A percentile compares a stretch with the other conserved stretches of the same genome.
phyloP scores from a whole-genome alignment of 1,140 invertebrate genomes.

The Varroa destructor region DNA sequence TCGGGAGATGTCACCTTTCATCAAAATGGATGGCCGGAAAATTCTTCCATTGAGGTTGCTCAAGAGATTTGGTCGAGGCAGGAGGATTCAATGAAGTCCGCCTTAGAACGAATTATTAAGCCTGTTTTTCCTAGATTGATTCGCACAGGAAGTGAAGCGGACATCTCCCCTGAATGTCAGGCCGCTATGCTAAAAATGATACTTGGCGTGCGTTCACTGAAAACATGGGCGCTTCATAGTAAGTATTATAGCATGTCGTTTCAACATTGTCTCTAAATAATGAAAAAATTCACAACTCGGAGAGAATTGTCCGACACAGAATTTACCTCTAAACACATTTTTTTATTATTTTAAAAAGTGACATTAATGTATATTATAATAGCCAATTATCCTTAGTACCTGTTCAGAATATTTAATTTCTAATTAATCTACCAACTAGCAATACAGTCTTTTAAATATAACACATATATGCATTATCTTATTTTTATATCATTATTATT shows the following conservation, averaged over 20 bases:
- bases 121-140: slow-evolving; percentile 9
- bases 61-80: background rate
- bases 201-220: slow-evolving; percentile 1
- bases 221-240: slow-evolving; percentile 23
- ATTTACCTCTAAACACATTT: too few relatives aligned
- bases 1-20: slow-evolving; percentile 23
- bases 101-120: background rate
- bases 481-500: too few relatives aligned
- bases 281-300: too few relatives aligned
- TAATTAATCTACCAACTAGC: too few relatives aligned
- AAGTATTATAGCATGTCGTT: background rate
- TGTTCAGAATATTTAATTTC: too few relatives aligned
- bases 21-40: slow-evolving; percentile 18
- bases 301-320: too few relatives aligned
- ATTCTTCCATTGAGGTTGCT: background rate
- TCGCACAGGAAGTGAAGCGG: background rate
- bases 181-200: slow-evolving; percentile 14
- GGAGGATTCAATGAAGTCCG: background rate
- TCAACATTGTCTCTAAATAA: too few relatives aligned
- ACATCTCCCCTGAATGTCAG: slow-evolving; percentile 17
- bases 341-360: too few relatives aligned
- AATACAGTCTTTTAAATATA: too few relatives aligned
- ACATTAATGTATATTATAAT: too few relatives aligned
- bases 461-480: too few relatives aligned
- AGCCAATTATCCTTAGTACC: too few relatives aligned